Evolutionary conservation across 2,888 invertebrate genomes (phyloP).

Genomic region (Hydrotaea diabolus): DNA sequence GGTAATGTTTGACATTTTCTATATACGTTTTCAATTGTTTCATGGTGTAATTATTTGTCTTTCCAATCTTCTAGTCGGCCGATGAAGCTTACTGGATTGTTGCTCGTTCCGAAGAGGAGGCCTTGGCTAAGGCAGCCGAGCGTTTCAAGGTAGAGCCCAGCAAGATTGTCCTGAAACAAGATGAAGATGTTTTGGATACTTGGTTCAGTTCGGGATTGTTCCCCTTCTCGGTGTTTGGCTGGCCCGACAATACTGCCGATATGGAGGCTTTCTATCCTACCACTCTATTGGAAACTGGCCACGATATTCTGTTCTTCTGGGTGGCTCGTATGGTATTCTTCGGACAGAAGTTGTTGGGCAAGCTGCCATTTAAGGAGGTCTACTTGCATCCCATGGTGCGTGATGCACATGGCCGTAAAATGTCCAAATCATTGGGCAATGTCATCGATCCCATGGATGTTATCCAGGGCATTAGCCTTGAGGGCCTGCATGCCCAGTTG

Average conservation of each 20-base stretch:
- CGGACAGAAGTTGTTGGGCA: conserved; percentile 92
- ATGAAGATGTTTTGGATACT: conserved; percentile 98
- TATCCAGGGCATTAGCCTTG: conserved; percentile 91
- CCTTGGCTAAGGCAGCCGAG: conserved; percentile 88
- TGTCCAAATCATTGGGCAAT: conserved; percentile 99
- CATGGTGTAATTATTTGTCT: background rate
- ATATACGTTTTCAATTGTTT: background rate
- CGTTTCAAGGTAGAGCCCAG: conserved; percentile 84
- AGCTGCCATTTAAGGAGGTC: conserved; percentile 95
- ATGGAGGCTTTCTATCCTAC: conserved; percentile 94
- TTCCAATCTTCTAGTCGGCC: conserved; percentile 77
- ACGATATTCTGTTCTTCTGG: conserved; percentile 99
- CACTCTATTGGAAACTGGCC: conserved; percentile 95
- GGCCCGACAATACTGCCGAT: conserved; percentile 91
- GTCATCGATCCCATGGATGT: conserved; percentile 99
- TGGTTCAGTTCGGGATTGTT: conserved; percentile 99
- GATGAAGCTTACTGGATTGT: conserved; percentile 88
- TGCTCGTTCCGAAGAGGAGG: conserved; percentile 88
- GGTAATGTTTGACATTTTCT: conserved; percentile 26
- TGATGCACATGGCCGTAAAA: conserved; percentile 98
- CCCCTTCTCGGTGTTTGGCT: conserved; percentile 97
- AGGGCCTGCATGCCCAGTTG: conserved; percentile 89
- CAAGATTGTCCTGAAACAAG: conserved; percentile 85
- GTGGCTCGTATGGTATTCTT: conserved; percentile 99
- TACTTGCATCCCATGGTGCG: conserved; percentile 98